Conservation (phyloP, 1,140 invertebrate genomes). For the Philotrypesis tridentata region DNA sequence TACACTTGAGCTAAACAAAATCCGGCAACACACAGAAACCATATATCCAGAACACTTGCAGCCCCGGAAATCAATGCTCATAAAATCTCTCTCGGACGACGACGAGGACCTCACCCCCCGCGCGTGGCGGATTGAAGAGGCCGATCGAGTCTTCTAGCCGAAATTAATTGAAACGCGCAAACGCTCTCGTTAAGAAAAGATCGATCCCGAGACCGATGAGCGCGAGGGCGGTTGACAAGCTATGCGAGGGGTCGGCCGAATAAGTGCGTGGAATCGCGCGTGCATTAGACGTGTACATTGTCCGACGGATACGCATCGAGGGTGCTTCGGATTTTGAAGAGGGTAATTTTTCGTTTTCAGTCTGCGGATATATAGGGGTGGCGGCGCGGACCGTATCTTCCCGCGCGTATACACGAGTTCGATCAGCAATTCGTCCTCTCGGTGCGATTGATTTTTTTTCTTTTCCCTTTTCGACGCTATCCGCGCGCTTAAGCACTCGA, state of each 20-base stretch:
- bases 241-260: background rate
- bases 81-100: conserved; percentile 13
- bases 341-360: background rate
- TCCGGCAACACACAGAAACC: background rate
- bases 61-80: conserved; percentile 33
- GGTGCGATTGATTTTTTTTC: background rate
- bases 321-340: background rate
- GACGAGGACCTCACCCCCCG: background rate
- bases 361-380: no score
- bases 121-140: background rate
- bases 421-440: background rate
- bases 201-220: conserved; percentile 16
- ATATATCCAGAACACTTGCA: background rate
- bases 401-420: background rate
- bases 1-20: no score
- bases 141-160: conserved; percentile 38
- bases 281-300: conserved; percentile 3
- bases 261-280: background rate
- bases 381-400: background rate
- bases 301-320: background rate
- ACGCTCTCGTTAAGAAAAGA: conserved; percentile 52
- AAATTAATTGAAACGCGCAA: conserved; percentile 57
- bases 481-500: background rate
- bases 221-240: conserved; percentile 9
- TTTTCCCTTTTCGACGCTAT: background rate